Conservation (phyloP, 2,797 vertebrate genomes). For the Vireo griseus region DNA sequence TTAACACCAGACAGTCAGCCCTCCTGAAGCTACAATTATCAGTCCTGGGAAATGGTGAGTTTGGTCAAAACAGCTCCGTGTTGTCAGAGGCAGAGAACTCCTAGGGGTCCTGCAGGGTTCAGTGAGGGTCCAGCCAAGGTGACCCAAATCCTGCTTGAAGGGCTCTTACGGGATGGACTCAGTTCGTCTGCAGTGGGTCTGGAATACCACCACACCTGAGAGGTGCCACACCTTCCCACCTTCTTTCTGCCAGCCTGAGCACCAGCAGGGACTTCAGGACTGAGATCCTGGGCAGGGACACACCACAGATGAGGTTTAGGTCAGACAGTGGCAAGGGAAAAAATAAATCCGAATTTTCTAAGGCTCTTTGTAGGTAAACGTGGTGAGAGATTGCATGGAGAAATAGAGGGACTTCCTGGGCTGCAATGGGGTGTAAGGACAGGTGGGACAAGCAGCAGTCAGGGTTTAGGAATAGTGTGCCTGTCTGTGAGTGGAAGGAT, state of each 20-base stretch:
- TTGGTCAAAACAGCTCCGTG: not conserved
- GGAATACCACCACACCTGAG: not conserved
- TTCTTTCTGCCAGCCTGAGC: not conserved
- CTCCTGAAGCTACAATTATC: not conserved
- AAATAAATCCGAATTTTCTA: not conserved
- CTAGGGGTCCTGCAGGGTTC: not conserved
- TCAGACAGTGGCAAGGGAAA: not conserved
- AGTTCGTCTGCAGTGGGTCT: accelerated
- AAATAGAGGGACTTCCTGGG: not conserved
- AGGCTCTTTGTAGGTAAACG: not conserved
- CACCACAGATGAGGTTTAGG: not conserved
- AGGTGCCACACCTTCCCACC: not conserved
- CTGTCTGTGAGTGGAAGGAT: not conserved
- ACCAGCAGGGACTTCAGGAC: not conserved
- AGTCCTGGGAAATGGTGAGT: not conserved
- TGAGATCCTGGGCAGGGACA: not conserved
- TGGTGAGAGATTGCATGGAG: accelerated
- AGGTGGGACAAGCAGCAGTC: not conserved
- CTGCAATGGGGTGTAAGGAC: not conserved
- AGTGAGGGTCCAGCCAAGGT: not conserved
- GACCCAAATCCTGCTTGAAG: not conserved
- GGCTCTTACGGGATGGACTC: not conserved
- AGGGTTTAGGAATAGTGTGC: not conserved
- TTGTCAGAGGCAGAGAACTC: not conserved
- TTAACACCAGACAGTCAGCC: not conserved